Evolutionary conservation across 2,888 invertebrate genomes (phyloP), one percentile per base, ranked within the genome.

Genomic region (Drosophila differens): DNA sequence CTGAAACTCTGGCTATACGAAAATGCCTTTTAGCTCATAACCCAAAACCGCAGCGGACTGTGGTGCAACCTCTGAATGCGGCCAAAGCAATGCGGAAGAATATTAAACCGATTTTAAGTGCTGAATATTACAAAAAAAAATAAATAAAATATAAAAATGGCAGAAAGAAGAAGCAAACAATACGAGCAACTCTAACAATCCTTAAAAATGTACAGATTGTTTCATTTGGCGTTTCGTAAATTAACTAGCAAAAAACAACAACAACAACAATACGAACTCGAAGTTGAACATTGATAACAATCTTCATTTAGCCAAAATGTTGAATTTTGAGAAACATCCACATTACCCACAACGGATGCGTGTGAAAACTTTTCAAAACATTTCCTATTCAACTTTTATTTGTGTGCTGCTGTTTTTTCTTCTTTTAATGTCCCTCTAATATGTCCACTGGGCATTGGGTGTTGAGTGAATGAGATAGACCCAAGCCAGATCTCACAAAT

Each of bases 71-170:
- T 74, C 85, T 74, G 85, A 85, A 85, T 85, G 90, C 85, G 85
- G 90, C 90, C 90, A 85, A 79, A 85, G 85, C 90, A 85, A 90
- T 85, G 85, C 85, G 85, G 85, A 85, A 85, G 85, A 85, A 85
- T 85, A 85, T 85, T 90, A 85, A 85, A 83, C 90, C 88, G 68
- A 73, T 82, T 90, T 90, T 90, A 90, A 90, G 85, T 83, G 85
- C 73, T 85, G 73, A 81, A 78, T 71, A 87, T 78, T 28, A 4
- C 28, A 74, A 76, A 70, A 81, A 69, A 59, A 73, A 59, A 64
- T 74, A 57, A 55, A 57, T 49, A 79, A 4, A 35, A 19, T 37
- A 33, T 25, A 33, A 41, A 70, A 47, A 33, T 55, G 69, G 32
- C 28, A 37, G 7, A 28, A 51, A 16, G 59, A 78, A 33, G 28